phyloP scores from a whole-genome alignment of 2,797 vertebrate genomes.

The Acanthiza pusilla region DNA sequence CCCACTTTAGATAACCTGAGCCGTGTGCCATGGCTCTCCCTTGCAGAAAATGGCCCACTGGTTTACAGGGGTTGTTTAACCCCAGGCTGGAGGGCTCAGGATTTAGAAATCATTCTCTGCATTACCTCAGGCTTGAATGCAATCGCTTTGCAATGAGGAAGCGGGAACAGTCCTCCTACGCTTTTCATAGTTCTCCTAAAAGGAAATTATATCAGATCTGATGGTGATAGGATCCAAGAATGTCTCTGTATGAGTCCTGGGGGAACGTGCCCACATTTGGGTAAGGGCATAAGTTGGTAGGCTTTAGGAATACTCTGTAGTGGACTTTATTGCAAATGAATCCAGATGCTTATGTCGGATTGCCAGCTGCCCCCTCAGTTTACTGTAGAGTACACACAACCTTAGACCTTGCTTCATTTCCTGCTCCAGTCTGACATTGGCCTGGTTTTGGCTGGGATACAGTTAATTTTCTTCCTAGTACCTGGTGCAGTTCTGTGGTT shows the following conservation, averaged over 20 bases:
- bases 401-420: neutral
- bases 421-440: neutral
- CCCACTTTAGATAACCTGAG: neutral
- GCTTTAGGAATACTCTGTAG: neutral
- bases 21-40: rapidly evolving
- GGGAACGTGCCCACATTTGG: neutral
- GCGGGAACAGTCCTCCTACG: neutral
- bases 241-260: neutral
- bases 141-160: neutral
- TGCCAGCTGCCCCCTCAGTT: neutral
- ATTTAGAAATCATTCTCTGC: neutral
- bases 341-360: neutral
- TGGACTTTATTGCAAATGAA: neutral
- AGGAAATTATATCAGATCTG: neutral
- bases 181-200: neutral
- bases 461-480: neutral
- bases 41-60: neutral
- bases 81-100: neutral
- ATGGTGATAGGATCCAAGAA: neutral
- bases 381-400: neutral
- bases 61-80: neutral
- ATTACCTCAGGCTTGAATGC: neutral
- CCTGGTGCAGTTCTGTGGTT: neutral
- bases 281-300: neutral
- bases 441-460: neutral